Evolutionary conservation across 2,113 vertebrate genomes (phyloP).

Genomic region (Stigmatopora nigra): DNA sequence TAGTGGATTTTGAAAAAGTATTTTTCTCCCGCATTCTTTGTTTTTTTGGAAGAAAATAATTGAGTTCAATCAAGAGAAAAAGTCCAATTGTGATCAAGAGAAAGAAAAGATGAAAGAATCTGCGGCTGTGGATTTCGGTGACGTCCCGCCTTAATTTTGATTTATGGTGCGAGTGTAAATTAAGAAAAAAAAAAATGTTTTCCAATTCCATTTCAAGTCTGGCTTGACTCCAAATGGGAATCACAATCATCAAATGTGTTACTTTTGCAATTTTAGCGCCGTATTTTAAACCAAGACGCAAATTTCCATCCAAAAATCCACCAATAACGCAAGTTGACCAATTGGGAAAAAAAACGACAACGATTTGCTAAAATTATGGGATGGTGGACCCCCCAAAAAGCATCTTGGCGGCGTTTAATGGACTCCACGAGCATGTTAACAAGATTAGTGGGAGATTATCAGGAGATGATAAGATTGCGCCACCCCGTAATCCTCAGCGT

Average conservation of each 20-base stretch:
- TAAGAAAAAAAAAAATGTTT: constrained; percentile 93
- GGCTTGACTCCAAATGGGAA: constrained; percentile 92
- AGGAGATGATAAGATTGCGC: neutral
- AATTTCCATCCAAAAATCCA: no score
- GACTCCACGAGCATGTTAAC: neutral
- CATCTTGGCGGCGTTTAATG: constrained; percentile 52
- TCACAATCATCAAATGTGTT: constrained; percentile 58
- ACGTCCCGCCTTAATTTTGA: constrained; percentile 98
- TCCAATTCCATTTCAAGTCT: constrained; percentile 96
- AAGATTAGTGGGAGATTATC: constrained; percentile 1
- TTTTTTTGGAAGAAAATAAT: neutral
- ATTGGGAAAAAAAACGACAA: no score
- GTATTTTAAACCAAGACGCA: no score
- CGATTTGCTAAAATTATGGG: no score
- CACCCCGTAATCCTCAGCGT: constrained; percentile 3
- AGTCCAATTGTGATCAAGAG: neutral
- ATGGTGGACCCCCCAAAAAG: neutral
- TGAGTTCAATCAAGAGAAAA: neutral
- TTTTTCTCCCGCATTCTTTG: no score
- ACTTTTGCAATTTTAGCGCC: no score
- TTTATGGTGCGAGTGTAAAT: constrained; percentile 99
- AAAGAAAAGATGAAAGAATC: neutral
- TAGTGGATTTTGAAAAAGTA: no score
- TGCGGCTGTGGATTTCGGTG: constrained; percentile 99
- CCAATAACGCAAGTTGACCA: no score